phyloP scores from a whole-genome alignment of 2,888 invertebrate species.

The Spilosoma lubricipeda region DNA sequence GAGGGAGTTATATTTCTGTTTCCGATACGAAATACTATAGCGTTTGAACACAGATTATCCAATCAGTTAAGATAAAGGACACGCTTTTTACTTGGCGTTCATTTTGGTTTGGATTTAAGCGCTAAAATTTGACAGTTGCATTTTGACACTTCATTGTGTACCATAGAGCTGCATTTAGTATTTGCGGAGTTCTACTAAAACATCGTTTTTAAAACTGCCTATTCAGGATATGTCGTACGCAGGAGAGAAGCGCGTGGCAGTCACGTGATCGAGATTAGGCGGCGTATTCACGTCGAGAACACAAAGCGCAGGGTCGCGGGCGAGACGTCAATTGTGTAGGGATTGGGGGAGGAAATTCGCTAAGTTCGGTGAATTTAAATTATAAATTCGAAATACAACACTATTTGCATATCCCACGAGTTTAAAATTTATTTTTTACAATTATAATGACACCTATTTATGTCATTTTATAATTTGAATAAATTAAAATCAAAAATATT shows the following conservation, averaged over 20 bases:
- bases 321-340: constrained; percentile 81
- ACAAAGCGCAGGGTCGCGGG: constrained; percentile 76
- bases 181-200: constrained; percentile 34
- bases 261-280: constrained; percentile 83
- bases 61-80: constrained; percentile 86
- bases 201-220: constrained; percentile 62
- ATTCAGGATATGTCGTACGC: constrained; percentile 77
- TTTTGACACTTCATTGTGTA: constrained; percentile 56
- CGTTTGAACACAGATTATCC: constrained; percentile 86
- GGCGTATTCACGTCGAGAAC: constrained; percentile 80
- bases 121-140: constrained; percentile 62
- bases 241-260: constrained; percentile 77
- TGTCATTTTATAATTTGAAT: constrained; percentile 35
- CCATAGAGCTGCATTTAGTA: constrained; percentile 58
- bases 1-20: constrained; percentile 82
- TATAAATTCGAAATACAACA: constrained; percentile 79
- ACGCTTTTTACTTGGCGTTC: constrained; percentile 73
- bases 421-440: constrained; percentile 49
- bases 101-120: constrained; percentile 57
- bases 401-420: constrained; percentile 85
- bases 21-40: constrained; percentile 84
- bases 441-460: constrained; percentile 48
- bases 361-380: constrained; percentile 84
- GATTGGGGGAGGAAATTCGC: constrained; percentile 80
- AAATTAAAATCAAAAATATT: constrained; percentile 18